phyloP scores from a whole-genome alignment of 2,113 vertebrate species.

The Corapipo altera region DNA sequence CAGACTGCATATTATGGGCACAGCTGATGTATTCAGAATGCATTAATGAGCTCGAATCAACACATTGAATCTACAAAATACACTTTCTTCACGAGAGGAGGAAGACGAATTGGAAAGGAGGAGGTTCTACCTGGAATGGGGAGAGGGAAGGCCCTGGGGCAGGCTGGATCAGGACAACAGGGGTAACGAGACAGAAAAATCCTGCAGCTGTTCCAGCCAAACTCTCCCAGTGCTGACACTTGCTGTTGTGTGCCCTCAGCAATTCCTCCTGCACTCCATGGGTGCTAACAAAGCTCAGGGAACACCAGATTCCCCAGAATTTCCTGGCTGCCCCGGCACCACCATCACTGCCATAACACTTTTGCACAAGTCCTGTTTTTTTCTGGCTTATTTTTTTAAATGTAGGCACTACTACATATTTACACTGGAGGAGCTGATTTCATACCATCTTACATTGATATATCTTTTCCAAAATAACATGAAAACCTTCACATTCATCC shows the following conservation, averaged over 20 bases:
- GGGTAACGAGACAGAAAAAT: neutral
- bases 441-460: neutral
- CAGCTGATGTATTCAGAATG: neutral
- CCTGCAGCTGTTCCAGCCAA: neutral
- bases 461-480: neutral
- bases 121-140: neutral
- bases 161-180: neutral
- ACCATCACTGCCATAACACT: neutral
- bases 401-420: neutral
- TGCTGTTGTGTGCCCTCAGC: rapidly evolving
- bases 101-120: neutral
- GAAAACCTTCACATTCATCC: neutral
- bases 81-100: neutral
- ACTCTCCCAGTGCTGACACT: neutral
- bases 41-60: neutral
- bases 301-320: neutral
- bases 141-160: neutral
- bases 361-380: neutral
- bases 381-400: neutral
- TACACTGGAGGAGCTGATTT: neutral
- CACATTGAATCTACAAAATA: neutral
- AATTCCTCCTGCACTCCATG: neutral
- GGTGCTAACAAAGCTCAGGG: neutral
- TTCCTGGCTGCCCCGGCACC: neutral
- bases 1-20: neutral